Conservation (phyloP, 2,888 invertebrate species). For the Cantharis rufa region DNA sequence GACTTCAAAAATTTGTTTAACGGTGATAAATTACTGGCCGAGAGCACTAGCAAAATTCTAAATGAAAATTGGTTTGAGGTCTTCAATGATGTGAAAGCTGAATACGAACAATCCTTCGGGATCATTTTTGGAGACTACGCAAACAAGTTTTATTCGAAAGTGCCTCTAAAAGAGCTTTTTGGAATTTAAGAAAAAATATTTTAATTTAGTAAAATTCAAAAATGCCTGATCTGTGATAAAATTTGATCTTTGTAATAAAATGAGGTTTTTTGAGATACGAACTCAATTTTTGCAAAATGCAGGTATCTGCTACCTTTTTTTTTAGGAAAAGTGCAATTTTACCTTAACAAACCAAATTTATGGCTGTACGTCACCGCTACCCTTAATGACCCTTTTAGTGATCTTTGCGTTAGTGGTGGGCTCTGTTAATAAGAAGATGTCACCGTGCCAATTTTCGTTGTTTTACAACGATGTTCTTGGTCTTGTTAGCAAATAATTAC, state of each 20-base stretch:
- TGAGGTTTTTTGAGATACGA: too few relatives aligned
- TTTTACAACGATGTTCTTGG: constrained; percentile 31
- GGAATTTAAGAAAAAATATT: background rate
- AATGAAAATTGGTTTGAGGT: constrained; percentile 51
- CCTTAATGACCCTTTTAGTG: background rate
- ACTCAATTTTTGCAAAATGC: too few relatives aligned
- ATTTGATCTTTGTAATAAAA: too few relatives aligned
- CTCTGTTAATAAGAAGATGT: constrained; percentile 29
- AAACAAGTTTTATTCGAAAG: constrained; percentile 6
- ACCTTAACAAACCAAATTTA: background rate
- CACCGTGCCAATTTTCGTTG: constrained; percentile 29
- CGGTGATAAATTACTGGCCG: constrained; percentile 45
- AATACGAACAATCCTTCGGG: constrained; percentile 66
- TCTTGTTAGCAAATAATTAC: constrained; percentile 32
- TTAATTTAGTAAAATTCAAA: too few relatives aligned
- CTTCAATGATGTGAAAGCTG: constrained; percentile 59
- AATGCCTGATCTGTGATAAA: too few relatives aligned
- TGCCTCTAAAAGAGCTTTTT: constrained; percentile 16
- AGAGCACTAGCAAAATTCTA: constrained; percentile 50
- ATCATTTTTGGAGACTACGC: constrained; percentile 16
- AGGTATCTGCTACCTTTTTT: too few relatives aligned
- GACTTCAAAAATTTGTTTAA: constrained; percentile 69
- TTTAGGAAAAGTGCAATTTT: too few relatives aligned
- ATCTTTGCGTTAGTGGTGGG: constrained; percentile 11
- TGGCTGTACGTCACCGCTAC: too few relatives aligned